A percentile compares a stretch with the other conserved stretches of the same genome.
phyloP scores from a whole-genome alignment of 2,888 invertebrate species.

The Seira sanloemensis region DNA sequence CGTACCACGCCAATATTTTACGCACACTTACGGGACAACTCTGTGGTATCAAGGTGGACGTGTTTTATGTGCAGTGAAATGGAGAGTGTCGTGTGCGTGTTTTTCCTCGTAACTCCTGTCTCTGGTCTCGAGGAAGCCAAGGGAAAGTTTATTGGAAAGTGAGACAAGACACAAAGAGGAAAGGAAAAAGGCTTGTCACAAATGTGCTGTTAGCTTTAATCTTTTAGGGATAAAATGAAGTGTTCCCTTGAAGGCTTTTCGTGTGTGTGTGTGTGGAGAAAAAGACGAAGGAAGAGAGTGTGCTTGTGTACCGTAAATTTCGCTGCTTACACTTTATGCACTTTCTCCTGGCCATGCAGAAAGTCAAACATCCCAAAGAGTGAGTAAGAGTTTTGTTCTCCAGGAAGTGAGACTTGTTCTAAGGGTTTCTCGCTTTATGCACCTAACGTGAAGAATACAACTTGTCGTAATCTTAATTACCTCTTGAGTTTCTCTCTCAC shows the following conservation, averaged over 20 bases:
- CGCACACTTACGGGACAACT: conserved; percentile 22
- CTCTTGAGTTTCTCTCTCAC: conserved; percentile 26
- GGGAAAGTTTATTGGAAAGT: background rate
- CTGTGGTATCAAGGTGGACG: background rate
- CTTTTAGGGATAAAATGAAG: conserved; percentile 48
- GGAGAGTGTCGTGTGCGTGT: background rate
- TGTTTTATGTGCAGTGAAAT: background rate
- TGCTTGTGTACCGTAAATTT: background rate
- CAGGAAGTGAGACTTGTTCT: conserved; percentile 10
- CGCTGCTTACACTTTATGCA: background rate
- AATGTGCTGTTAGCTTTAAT: conserved; percentile 51
- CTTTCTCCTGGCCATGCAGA: background rate
- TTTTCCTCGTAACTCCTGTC: background rate
- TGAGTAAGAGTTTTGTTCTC: background rate
- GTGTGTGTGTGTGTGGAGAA: background rate
- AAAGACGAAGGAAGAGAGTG: background rate
- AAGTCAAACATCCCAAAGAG: background rate
- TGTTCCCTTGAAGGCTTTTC: conserved; percentile 36
- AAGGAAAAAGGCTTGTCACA: conserved; percentile 9
- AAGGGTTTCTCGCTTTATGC: background rate
- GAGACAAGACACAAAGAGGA: conserved; percentile 21
- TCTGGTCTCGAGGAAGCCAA: background rate
- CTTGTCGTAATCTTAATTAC: conserved; percentile 55
- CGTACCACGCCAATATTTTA: conserved; percentile 27
- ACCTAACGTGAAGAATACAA: background rate